Evolutionary conservation across 2,797 vertebrate genomes (phyloP), one percentile per base, ranked within the genome.

Genomic region (Falco novaeseelandiae): DNA sequence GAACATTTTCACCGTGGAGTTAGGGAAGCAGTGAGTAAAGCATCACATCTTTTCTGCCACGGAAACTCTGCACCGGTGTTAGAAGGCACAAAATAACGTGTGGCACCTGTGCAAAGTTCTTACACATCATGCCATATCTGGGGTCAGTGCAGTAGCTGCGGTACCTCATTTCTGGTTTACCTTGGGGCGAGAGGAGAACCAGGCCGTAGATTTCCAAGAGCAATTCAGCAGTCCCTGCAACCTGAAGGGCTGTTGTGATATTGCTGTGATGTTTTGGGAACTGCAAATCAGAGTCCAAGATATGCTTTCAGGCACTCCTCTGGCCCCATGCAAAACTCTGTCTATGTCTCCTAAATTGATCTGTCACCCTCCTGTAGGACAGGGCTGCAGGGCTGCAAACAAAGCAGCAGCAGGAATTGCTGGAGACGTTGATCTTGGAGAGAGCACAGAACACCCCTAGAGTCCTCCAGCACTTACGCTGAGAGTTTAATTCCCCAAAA

Each of bases 71-170:
- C 15, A 36, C 25, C 17, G 14, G 23, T 48, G 32, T 29, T 67
- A 63, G 57, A 81, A 40, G 54, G n/a, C 46, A 69, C 51, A 62
- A 84, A 74, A 58, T 19, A 9, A 81, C 61, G 9, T 2, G 18
- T 26, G 25, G 27, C 15, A 12, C 3, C 36, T 30, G 16, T n/a
- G 30, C 14, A 38, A 63, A 52, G 6, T 59, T 36, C 0, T 0
- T 36, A 61, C 8, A 9, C 5, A 5, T 0, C 15, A 18, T 18
- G 32, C 46, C 20, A 4, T n/a, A 36, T 10, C 42, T 38, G 23
- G 29, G 26, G 36, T 88, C 34, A 42, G 0, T 4, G 30, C 1
- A 1, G 67, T 20, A 58, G 57, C 61, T 48, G 36, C 1, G 4
- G 8, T 63, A 32, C 23, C 14, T 71, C 38, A 0, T 34, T 90